phyloP scores from a whole-genome alignment of 2,888 invertebrate genomes.

The Pogonocherus hispidulus region DNA sequence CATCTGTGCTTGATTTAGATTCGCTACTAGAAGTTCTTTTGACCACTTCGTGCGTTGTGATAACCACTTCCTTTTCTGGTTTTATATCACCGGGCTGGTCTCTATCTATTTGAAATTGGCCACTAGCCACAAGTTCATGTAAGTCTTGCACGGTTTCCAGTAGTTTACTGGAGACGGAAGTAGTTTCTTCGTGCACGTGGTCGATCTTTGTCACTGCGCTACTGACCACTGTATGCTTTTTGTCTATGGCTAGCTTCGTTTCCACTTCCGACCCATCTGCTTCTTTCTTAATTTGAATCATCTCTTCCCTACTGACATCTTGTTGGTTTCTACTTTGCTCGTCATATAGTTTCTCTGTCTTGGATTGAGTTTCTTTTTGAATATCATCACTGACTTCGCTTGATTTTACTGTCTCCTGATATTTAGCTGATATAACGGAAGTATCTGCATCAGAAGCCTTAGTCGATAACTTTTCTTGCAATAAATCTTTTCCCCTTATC shows the following conservation, averaged over 20 bases:
- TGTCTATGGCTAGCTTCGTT: conserved; percentile 50
- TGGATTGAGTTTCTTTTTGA: conserved; percentile 52
- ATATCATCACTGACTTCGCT: conserved; percentile 43
- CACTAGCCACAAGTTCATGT: conserved; percentile 42
- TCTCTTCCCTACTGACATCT: conserved; percentile 46
- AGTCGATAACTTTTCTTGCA: conserved; percentile 28
- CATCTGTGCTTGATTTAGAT: conserved; percentile 68
- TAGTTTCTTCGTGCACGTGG: conserved; percentile 53
- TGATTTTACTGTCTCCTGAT: conserved; percentile 35
- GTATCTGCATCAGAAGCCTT: conserved; percentile 30
- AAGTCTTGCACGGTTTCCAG: conserved; percentile 45
- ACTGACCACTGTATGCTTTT: conserved; percentile 45
- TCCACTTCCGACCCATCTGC: conserved; percentile 55
- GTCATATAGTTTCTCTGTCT: conserved; percentile 50
- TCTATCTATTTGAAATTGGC: conserved; percentile 44
- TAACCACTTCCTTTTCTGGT: conserved; percentile 42
- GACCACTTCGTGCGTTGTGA: conserved; percentile 59
- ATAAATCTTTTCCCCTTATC: conserved; percentile 33
- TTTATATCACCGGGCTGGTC: conserved; percentile 32
- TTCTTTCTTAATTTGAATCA: conserved; percentile 54
- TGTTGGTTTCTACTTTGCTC: conserved; percentile 49
- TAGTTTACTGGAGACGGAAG: conserved; percentile 48
- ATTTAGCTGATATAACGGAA: conserved; percentile 40
- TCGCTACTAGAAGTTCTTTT: conserved; percentile 68
- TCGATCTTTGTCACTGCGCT: conserved; percentile 50